Conservation (phyloP, 2,888 invertebrate species). For the Cheilosia vulpina region DNA sequence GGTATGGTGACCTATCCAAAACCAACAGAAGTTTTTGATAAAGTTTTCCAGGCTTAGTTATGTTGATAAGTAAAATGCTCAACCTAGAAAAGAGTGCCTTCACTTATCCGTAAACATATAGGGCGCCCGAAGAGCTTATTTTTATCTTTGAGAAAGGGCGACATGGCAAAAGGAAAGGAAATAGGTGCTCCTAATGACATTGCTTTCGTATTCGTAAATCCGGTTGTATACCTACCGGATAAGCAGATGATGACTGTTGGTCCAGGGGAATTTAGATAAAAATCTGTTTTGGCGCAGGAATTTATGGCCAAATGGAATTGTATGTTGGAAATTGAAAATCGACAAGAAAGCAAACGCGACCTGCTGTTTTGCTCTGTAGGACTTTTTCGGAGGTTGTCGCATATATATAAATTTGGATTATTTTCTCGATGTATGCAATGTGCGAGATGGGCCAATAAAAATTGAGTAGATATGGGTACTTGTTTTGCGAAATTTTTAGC, state of each 20-base stretch:
- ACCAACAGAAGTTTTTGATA: constrained; percentile 51
- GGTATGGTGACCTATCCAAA: constrained; percentile 51
- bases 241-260: constrained; percentile 64
- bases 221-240: constrained; percentile 60
- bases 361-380: not conserved
- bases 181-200: constrained; percentile 62
- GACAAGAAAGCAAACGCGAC: constrained; percentile 7
- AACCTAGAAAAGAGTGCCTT: not conserved
- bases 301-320: not conserved
- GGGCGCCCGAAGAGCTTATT: constrained; percentile 50
- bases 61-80: constrained; percentile 47
- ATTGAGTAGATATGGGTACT: no score
- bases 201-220: constrained; percentile 67
- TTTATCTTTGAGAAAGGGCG: constrained; percentile 8
- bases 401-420: no score
- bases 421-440: no score
- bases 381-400: not conserved
- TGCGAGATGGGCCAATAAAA: no score
- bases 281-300: constrained; percentile 24
- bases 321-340: constrained; percentile 27
- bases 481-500: not conserved
- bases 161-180: constrained; percentile 8
- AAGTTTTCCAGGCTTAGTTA: constrained; percentile 56
- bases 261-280: constrained; percentile 45
- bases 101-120: not conserved